Evolutionary conservation across 2,797 vertebrate genomes (phyloP), one percentile per base, ranked within the genome.

Genomic region (Brachyalestes nurse): DNA sequence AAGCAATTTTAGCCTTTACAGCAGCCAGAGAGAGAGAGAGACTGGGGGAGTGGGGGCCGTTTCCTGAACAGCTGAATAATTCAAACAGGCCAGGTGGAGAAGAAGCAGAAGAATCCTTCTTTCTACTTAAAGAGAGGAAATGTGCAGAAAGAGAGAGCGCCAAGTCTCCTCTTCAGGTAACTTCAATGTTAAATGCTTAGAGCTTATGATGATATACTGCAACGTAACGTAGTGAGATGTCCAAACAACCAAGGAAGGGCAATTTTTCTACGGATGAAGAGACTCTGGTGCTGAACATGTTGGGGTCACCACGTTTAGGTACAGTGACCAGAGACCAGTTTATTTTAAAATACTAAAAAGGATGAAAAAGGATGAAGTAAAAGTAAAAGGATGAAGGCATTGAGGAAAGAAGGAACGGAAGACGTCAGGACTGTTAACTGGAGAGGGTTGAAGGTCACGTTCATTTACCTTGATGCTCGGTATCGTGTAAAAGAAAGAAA

Each of bases 1-100:
- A 96, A 97, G 96, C 96, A 96, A 96, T 97, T 97, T 95, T 95
- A 95, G 95, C 95, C 96, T 96, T 96, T 95, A 95, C 94, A 95
- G 95, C 77, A 71, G 64, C 19, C n/a, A 72, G 78, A 72, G 77
- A 71, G 53, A 72, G 51, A 72, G 71, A 72, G 67, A 71, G 53
- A 72, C 38, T 62, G 51, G 62, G 75, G 62, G 80, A 62, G 70
- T 53, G 69, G 49, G 67, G 53, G 14, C 17, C 12, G 75, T 55
- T 84, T 86, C 80, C 75, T 70, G 73, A 80, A 67, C 40, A 73
- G 75, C 73, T 85, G 76, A 85, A 86, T 86, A 77, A 85, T 87
- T 82, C 79, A 85, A 77, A 83, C 49, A 70, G 49, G 58, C 88
- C 78, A 78, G 72, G 73, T 72, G 28, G 55, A 82, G 75, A 76